Evolutionary conservation across 2,888 invertebrate species (phyloP), one percentile per base, ranked within the genome.

Genomic region (Drosophila testacea): DNA sequence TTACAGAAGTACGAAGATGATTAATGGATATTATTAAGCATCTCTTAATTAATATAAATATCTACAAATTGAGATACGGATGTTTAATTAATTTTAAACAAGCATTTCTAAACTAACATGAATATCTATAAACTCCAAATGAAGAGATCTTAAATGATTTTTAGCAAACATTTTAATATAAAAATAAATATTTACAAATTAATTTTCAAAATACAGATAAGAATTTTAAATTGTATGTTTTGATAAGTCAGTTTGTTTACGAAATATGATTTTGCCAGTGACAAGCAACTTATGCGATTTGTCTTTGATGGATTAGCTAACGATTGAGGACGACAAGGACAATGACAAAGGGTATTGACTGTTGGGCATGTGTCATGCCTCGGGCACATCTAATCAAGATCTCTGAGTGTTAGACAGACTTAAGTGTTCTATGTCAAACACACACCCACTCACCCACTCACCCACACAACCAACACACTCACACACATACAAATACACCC

Each of bases 341-440:
- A 51, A 51, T 54, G 56, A 57, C 46, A 41, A 55, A 55, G 55
- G 55, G 55, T 55, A 51, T 47, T 48, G 11, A 44, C 56, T 56
- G 38, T 56, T 13, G 56, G 34, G 56, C 32, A 59, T 68, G 55
- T 74, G 71, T 68, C 83, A 60, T 16, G 69, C 81, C 52, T 48
- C 59, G 44, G 71, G 77, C 69, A 55, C 74, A 72, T 72, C 74
- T 77, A 82, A 86, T 82, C 83, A 77, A 77, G 68, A 83, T 74
- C 71, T 74, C 51, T 47, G 56, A 69, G 68, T 70, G 67, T 80
- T 61, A 41, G 61, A 56, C 52, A 48, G 70, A 62, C 74, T 72
- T 82, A 82, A 79, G 70, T 69, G 73, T 65, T 85, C 61, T 47
- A 50, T 54, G 64, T 59, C 66, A 60, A 27, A 47, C 42, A 39